phyloP scores from a whole-genome alignment of 30 jellyfish, hydroid and myxozoan species.

The Sanderia malayensis region DNA sequence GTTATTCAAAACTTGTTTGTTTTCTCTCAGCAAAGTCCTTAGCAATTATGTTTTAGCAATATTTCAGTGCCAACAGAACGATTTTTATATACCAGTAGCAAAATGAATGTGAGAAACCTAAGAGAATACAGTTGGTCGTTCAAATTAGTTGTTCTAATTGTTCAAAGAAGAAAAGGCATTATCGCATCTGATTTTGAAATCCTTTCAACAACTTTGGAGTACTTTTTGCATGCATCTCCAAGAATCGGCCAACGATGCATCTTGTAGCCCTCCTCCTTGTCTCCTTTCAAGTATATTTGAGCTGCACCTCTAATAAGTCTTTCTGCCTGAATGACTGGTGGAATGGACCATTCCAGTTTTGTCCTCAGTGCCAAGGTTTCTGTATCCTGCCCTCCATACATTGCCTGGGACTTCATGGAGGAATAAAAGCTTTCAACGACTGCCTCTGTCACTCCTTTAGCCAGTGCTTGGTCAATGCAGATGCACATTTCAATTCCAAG shows the following conservation, averaged over 20 bases:
- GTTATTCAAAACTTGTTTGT: neutral
- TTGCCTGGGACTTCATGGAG: constrained; percentile 24
- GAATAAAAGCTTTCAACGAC: constrained; percentile 26
- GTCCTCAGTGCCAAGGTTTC: constrained; percentile 23
- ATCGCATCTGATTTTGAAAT: constrained; percentile 13
- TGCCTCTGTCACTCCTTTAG: constrained; percentile 27
- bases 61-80: neutral
- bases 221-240: constrained; percentile 9
- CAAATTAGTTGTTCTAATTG: neutral
- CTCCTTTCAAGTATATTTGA: constrained; percentile 12
- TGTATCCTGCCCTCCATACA: constrained; percentile 24
- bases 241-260: constrained; percentile 27
- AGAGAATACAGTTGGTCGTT: neutral
- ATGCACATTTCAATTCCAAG: constrained; percentile 27
- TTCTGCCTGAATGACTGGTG: constrained; percentile 35
- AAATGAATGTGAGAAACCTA: neutral
- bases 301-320: constrained; percentile 24
- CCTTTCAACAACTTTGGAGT: constrained; percentile 26
- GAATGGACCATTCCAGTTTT: constrained; percentile 28
- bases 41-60: neutral
- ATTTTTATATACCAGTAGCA: neutral
- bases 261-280: constrained; percentile 5
- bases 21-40: neutral
- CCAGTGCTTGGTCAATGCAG: constrained; percentile 10
- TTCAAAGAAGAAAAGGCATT: constrained; percentile 17